Percentiles rank a stretch among this genome's conserved stretches.
phyloP scores from a whole-genome alignment of 1,140 invertebrate genomes.

The Ceratitis capitata region DNA sequence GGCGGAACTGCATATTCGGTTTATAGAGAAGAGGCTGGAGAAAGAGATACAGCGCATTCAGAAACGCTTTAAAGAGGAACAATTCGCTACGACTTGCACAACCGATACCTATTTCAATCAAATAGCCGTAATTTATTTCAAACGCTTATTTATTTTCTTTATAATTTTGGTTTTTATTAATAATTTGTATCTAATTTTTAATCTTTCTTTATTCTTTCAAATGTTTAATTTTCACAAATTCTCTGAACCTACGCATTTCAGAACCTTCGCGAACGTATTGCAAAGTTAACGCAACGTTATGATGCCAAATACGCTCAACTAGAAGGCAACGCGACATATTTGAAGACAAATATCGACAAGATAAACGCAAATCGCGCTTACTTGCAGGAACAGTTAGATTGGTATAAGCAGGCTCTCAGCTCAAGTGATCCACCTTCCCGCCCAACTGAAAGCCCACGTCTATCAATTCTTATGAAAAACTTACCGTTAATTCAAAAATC shows the following conservation, averaged over 20 bases:
- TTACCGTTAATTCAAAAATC: neutral
- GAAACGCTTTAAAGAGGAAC: neutral
- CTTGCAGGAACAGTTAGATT: neutral
- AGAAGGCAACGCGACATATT: neutral
- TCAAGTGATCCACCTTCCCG: neutral
- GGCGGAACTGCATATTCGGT: neutral
- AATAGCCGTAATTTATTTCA: neutral
- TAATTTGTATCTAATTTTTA: no score
- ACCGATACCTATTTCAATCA: neutral
- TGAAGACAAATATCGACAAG: neutral
- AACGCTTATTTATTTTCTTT: no score
- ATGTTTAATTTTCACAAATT: no score
- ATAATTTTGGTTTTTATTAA: no score
- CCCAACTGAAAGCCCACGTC: neutral
- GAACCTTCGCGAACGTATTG: neutral
- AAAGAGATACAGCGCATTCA: neutral
- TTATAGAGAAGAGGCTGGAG: neutral
- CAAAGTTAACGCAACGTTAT: neutral
- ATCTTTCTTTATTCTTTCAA: no score
- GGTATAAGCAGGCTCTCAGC: neutral
- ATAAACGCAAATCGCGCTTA: neutral
- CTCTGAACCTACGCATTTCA: no score
- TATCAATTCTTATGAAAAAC: neutral
- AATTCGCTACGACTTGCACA: neutral
- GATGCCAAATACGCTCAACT: neutral